A percentile compares a stretch with the other conserved stretches of the same genome.
These are phyloP conservation scores for Psittacula echo DNA, from an alignment of 2,797 vertebrate species.

Conservation along the genomic window DNA sequence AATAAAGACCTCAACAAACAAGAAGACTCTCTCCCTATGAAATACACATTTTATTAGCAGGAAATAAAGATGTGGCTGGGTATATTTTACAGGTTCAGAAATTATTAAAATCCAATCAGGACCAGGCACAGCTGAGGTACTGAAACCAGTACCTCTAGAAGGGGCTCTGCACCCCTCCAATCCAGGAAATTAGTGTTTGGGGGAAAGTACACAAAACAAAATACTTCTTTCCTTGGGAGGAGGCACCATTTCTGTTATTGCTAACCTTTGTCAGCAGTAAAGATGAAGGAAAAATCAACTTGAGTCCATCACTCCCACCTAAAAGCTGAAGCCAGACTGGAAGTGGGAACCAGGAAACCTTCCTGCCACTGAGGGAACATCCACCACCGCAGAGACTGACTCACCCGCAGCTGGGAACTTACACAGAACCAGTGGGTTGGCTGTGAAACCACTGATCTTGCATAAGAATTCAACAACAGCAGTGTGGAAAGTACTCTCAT, in stretches of 20 bases:
- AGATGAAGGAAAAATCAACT: background rate
- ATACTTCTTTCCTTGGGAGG: background rate
- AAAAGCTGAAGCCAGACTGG: background rate
- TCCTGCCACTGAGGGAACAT: background rate
- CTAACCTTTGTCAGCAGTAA: background rate
- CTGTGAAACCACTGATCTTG: background rate
- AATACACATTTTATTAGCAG: background rate
- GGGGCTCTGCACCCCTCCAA: background rate
- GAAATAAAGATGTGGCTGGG: background rate
- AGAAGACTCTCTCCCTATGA: background rate
- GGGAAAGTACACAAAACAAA: background rate
- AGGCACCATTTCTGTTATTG: fast-evolving
- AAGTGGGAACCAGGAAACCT: background rate
- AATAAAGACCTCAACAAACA: background rate
- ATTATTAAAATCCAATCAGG: background rate
- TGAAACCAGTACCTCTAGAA: background rate
- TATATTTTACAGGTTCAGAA: background rate
- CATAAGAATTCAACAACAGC: background rate
- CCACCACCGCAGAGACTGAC: background rate
- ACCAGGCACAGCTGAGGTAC: background rate
- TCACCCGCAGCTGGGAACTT: background rate
- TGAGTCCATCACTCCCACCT: background rate
- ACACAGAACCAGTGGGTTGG: background rate
- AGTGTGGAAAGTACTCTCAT: background rate
- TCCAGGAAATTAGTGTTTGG: background rate